Base-by-base conservation (phyloP, 2,888 invertebrate species). In the Cataglyphis altisquamis region DNA sequence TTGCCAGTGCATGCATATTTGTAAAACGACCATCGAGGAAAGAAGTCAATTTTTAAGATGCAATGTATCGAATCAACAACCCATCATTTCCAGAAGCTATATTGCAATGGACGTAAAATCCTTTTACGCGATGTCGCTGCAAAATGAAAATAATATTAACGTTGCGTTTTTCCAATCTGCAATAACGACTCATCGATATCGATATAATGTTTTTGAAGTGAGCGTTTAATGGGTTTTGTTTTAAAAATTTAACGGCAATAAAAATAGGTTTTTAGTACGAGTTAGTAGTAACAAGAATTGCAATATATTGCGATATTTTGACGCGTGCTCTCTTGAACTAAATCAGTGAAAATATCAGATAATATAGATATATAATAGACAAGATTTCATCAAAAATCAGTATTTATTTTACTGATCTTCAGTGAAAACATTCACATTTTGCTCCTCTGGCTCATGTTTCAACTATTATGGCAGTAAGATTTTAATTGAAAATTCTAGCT, bases 181-280 rank as follows among this genome's bases (percentile, higher is more conserved):
- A 10, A 48, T 32, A 63, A 10, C 48, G 21, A 21, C 21, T 74
- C 32, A 10, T 74, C 45, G 63, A 62, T 63, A 62, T 62, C n/a
- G 48, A 29, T 25, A 32, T 45, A 45, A 15, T 9, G 32, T 64
- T 75, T 52, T 6, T 36, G 32, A 21, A 48, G 18, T 21, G 18
- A 32, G 45, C 32, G 41, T 15, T 74, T 74, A 74, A 62, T 63
- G 21, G 63, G 15, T 64, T 1, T 15, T 8, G n/a, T 48, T 15
- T 70, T 5, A 64, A 75, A 48, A 21, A 74, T 75, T 75, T 21
- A 64, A 48, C 48, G 64, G 18, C 21, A 63, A 63, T 63, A 74
- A 74, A 74, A 75, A 48, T 21, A 63, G 21, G 12, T 29, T 63
- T 21, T 10, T 36, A 48, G 12, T 9, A 15, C 21, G 10, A 63